Base-by-base conservation (phyloP, 2,797 vertebrate species). In the Neomorphus geoffroyi region DNA sequence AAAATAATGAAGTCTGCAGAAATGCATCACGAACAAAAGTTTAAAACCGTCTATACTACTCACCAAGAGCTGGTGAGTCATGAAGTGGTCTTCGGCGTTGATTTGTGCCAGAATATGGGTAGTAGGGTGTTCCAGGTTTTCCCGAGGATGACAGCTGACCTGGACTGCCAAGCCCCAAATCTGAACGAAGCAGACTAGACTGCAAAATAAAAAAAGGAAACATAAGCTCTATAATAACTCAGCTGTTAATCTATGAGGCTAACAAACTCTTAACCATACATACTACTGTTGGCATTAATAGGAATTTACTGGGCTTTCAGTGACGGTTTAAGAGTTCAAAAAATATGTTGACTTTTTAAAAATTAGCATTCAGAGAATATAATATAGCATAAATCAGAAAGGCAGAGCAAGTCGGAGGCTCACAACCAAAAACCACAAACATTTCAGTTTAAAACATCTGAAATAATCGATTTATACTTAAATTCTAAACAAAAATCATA, bases 51-150 rank as follows among this genome's bases (percentile, higher is more conserved):
- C 19, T 26, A 0, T 6, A 1, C n/a, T 28, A 98, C 98, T 98
- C 72, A 99, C 99, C 99, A 45, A 98, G 94, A 61, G 99, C 95
- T 69, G 98, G 65, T 21, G 99, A 98, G 78, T 99, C 99, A 96
- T 98, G 99, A 81, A 99, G 98, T 22, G 99, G 96, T 72, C 99
- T 98, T 96, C 99, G 98, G 95, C 99, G 98, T 71, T 99, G 98
- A 96, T 99, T 99, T 90, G 98, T 97, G 86, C 98, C 97, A 51
- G 98, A 98, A 94, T 99, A 99, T 1, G 99, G 97, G 94, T 98
- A 99, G 95, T 99, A 99, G 1, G 98, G 97, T 77, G 98, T 97
- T 21, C 98, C 97, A 43, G 99, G 98, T 84, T 99, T 99, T 92
- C 97, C 99, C 33, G 99, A 98, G 46, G 98, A 96, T 84, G 98